These are phyloP conservation scores for Pediacus dermestoides DNA, from an alignment of 2,888 invertebrate genomes.

Conservation along the genomic window DNA sequence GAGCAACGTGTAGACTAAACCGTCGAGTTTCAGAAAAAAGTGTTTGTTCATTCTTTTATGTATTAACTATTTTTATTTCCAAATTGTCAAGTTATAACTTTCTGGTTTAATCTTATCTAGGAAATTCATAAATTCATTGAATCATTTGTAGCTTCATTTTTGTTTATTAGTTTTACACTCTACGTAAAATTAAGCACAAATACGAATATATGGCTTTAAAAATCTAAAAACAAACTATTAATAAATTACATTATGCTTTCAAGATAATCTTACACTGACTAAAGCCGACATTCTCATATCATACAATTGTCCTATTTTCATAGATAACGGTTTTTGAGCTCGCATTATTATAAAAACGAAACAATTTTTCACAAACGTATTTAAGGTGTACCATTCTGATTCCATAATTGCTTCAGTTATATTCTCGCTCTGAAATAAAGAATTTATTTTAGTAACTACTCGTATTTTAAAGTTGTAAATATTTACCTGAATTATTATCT, in stretches of 20 bases:
- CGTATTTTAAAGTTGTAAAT: neutral
- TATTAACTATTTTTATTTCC: no score
- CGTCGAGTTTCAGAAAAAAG: no score
- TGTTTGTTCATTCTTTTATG: no score
- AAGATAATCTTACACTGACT: neutral
- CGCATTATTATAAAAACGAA: neutral
- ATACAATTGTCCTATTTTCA: neutral
- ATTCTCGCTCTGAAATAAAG: neutral
- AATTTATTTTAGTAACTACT: neutral
- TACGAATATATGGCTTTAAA: slow-evolving; percentile 15
- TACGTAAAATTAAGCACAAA: no score
- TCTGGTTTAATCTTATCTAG: no score
- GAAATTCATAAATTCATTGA: no score
- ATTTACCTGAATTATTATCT: neutral
- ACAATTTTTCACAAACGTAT: neutral
- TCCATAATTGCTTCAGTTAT: neutral
- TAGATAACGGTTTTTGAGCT: neutral
- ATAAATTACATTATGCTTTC: no score
- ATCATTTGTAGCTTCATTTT: slow-evolving; percentile 18
- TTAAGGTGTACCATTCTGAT: neutral
- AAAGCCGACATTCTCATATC: neutral
- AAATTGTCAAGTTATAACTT: no score
- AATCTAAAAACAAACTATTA: slow-evolving; percentile 14
- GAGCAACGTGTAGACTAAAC: no score
- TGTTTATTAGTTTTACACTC: no score